Base-by-base conservation (phyloP, 2,113 vertebrate genomes). In the Promerops cafer region DNA sequence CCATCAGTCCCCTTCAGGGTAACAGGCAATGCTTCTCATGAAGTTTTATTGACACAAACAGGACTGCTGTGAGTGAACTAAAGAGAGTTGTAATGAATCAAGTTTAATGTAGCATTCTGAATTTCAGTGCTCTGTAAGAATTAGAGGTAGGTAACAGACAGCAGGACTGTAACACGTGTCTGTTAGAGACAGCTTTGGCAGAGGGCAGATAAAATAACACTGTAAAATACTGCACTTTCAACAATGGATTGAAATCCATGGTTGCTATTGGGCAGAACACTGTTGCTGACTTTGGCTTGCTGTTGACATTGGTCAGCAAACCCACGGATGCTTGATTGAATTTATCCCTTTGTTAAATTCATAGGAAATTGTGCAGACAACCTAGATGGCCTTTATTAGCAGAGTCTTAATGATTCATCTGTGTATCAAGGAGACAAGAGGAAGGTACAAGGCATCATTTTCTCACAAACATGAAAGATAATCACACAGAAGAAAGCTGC, bases 1-100 rank as follows among this genome's bases (percentile, higher is more conserved):
- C 31, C 47, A 54, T 44, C 80, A 33, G 50, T 40, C 20, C 45
- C 63, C 59, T 74, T 74, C 14, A 2, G 81, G 74, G 63, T 61
- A 86, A 39, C 35, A 89, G 65, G 37, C 53, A 81, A 21, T 27
- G 59, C 42, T 87, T 86, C 79, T 77, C 40, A 39, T 57, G 80
- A 78, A 65, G 56, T 78, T 91, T 56, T 91, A 65, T 95, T 87
- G 91, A 91, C 69, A 94, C 20, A 84, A 87, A 89, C 12, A 82
- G 57, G 42, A 63, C 59, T 57, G 52, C 35, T 74, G 52, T 54
- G 33, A 91, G 64, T 50, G 68, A 80, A 42, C 16, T 75, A 69
- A 74, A 17, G 37, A 90, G 54, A 50, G 19, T 17, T 31, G 52
- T 57, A 69, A 90, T 76, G 87, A 94, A 87, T 86, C 80, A 85